Percentiles rank a stretch among this genome's conserved stretches.
Evolutionary conservation across 1,140 invertebrate genomes (phyloP).

Genomic region (Steinernema feltiae): DNA sequence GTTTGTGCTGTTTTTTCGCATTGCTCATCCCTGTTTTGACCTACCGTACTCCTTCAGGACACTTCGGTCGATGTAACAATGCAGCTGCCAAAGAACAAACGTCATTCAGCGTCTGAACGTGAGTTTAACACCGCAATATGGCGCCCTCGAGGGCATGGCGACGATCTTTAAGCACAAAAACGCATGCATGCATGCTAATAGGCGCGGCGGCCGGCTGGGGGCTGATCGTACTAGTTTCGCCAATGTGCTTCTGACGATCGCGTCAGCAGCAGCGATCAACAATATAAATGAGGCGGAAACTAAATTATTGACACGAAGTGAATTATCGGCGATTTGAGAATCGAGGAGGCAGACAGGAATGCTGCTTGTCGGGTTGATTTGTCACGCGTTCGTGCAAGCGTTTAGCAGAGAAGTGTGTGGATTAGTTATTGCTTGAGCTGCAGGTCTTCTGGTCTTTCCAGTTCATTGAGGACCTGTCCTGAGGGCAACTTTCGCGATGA

Average conservation of each 20-base stretch:
- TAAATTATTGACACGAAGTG: not conserved
- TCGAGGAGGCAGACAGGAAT: not conserved
- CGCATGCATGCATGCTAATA: not conserved
- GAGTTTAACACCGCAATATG: too few relatives aligned
- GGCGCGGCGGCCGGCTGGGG: not conserved
- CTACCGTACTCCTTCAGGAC: not conserved
- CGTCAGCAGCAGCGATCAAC: constrained; percentile 4
- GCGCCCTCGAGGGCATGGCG: not conserved
- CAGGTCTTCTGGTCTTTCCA: too few relatives aligned
- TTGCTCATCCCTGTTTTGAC: not conserved
- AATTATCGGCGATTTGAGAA: not conserved
- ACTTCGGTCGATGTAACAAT: not conserved
- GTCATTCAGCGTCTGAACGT: constrained; percentile 18
- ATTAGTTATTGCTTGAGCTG: too few relatives aligned
- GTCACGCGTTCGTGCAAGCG: not conserved
- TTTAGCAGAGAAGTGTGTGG: too few relatives aligned
- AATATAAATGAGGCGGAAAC: constrained; percentile 20
- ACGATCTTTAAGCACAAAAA: constrained; percentile 11
- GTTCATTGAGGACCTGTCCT: too few relatives aligned
- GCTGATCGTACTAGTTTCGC: too few relatives aligned
- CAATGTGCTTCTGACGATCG: too few relatives aligned
- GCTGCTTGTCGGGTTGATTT: not conserved
- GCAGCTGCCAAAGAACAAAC: constrained; percentile 17
- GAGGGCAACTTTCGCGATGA: too few relatives aligned
- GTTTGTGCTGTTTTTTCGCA: too few relatives aligned